phyloP scores from a whole-genome alignment of 2,888 invertebrate species.

The Phlogophora meticulosa region DNA sequence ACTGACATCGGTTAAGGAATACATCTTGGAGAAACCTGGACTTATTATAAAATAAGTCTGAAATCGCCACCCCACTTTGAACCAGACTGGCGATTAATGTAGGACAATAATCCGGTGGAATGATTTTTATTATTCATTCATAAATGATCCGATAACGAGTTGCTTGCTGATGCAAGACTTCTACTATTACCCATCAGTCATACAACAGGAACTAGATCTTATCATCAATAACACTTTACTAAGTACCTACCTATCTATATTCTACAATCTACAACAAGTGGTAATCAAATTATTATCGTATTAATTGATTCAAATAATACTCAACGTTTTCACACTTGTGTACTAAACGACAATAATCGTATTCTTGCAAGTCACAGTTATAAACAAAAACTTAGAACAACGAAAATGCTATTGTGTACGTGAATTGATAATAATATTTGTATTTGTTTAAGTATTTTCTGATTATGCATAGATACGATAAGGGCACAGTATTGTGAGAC shows the following conservation, averaged over 20 bases:
- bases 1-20: too few relatives aligned
- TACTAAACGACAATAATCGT: background rate
- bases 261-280: background rate
- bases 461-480: background rate
- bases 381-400: background rate
- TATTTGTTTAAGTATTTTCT: conserved; percentile 2
- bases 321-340: background rate
- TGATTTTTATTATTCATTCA: too few relatives aligned
- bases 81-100: too few relatives aligned
- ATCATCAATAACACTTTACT: background rate
- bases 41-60: too few relatives aligned
- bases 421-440: background rate
- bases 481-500: background rate
- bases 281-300: background rate
- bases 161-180: conserved; percentile 4
- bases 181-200: background rate
- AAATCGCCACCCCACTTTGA: too few relatives aligned
- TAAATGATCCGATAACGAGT: background rate
- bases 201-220: background rate
- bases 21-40: too few relatives aligned
- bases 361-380: conserved; percentile 11
- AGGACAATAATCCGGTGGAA: too few relatives aligned
- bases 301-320: background rate
- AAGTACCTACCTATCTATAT: background rate
- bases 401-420: background rate